phyloP scores from a whole-genome alignment of 2,113 vertebrate genomes.

The Cynopterus brachyotis region DNA sequence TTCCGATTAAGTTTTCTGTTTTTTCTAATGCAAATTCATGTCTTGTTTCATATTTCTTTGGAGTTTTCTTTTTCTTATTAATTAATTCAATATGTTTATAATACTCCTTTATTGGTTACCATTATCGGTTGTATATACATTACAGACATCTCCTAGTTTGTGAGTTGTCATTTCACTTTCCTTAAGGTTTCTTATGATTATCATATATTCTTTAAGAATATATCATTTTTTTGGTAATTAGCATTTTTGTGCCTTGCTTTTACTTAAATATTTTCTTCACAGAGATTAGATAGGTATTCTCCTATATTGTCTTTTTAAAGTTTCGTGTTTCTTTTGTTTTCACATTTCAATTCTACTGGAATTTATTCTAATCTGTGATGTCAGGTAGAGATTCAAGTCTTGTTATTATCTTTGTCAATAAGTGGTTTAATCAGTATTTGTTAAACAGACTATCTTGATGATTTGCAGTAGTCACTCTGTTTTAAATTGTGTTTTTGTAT shows the following conservation, averaged over 20 bases:
- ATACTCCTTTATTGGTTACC: background rate
- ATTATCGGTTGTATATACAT: background rate
- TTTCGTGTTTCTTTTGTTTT: background rate
- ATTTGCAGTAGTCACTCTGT: background rate
- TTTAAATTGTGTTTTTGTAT: background rate
- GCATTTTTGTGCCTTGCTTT: background rate
- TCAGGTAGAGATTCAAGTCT: background rate
- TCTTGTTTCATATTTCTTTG: conserved; percentile 36
- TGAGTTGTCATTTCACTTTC: conserved; percentile 25
- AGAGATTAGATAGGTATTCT: background rate
- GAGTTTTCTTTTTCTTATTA: background rate
- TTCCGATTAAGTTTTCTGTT: background rate
- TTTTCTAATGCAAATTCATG: background rate
- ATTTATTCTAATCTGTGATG: background rate
- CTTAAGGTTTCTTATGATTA: background rate
- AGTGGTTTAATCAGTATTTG: background rate
- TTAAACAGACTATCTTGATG: background rate
- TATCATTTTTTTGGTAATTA: background rate
- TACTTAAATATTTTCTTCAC: background rate
- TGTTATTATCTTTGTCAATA: background rate
- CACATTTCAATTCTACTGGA: background rate
- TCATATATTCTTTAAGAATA: background rate
- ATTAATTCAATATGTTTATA: background rate
- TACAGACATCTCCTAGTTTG: background rate
- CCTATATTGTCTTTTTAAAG: background rate